Evolutionary conservation across 2,888 invertebrate genomes (phyloP), one percentile per base, ranked within the genome.

Genomic region (Napeogenes inachia): DNA sequence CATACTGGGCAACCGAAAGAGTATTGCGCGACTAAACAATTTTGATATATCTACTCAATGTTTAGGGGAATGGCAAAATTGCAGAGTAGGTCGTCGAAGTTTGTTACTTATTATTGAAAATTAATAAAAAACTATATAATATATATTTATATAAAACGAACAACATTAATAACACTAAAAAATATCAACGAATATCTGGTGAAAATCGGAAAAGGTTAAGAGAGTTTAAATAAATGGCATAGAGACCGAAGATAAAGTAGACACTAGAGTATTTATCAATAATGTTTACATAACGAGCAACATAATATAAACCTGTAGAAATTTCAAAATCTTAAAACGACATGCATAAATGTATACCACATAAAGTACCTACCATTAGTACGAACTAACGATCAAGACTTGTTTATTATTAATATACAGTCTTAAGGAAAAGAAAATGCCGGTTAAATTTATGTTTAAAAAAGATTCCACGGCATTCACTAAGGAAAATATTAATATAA

Each of bases 361-460:
- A 55, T 30, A 45, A 32, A 55, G 21, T 21, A 21, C 21, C 21
- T 61, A 45, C 45, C 38, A 59, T 56, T 50, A 55, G 35, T 54
- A 55, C 45, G 13, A 45, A 38, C 57, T 59, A 54, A 53, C 30
- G 56, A 61, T 35, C 54, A 50, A 13, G 32, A 35, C 4, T 35
- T 42, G 12, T 42, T 42, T 42, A 38, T 32, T 12, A 45, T 60
- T 46, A 21, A 12, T 60, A 59, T 57, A 65, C 65, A 65, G 67
- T 67, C 67, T 65, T 66, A 60, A 66, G 61, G 63, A 21, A 59
- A 33, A 61, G 13, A 63, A 66, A 66, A 66, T 66, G 66, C 66
- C 55, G 61, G 57, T 59, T 45, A 57, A 50, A 57, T 50, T 57
- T 53, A 13, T 56, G 30, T 45, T 45, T 13, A 38, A 46, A 45